Base-by-base conservation (phyloP, 2,888 invertebrate species). In the Notodonta ziczac region DNA sequence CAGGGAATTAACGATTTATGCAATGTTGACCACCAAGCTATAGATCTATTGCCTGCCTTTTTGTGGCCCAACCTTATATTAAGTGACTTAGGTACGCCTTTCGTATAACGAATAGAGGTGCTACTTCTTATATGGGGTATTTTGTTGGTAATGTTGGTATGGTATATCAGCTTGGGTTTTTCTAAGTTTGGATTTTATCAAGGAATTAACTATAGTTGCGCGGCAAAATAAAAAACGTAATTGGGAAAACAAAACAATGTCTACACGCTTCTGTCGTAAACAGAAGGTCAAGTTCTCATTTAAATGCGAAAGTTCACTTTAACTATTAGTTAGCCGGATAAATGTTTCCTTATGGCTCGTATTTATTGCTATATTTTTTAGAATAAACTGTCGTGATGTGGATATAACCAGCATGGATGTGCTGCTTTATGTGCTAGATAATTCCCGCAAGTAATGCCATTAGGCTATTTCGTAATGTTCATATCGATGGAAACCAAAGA, bases 261-360 rank as follows among this genome's bases (percentile, higher is more conserved):
- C 12, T 39, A 14, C 54, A 39, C 54, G 54, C 4, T 54, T 39
- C 54, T 14, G 39, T 54, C 54, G 14, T 54, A 39, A 54, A 39
- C 24, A n/a, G 54, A 54, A 54, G 54, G 54, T 39, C 54, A 54
- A 54, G 54, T 54, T 39, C 52, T 32, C 8, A 2, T 52, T 52
- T 52, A 32, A 39, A 54, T 54, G 12, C 39, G n/a, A 54, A 54
- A 54, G 54, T 39, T 54, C 54, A 14, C n/a, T 4, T 39, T 39
- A 14, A 39, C 39, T 39, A 54, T 54, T 54, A 54, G 8, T 54
- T 52, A 12, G 13, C 13, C 6, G 5, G 52, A 24, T 32, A 52
- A 54, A 35, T 54, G 54, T 54, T 54, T 54, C 35, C 39, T 54
- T 54, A 54, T 39, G 8, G 39, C 14, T 54, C 35, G 39, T 5